These are phyloP conservation scores for Apis laboriosa DNA, from an alignment of 1,140 invertebrate genomes.

Conservation along the genomic window DNA sequence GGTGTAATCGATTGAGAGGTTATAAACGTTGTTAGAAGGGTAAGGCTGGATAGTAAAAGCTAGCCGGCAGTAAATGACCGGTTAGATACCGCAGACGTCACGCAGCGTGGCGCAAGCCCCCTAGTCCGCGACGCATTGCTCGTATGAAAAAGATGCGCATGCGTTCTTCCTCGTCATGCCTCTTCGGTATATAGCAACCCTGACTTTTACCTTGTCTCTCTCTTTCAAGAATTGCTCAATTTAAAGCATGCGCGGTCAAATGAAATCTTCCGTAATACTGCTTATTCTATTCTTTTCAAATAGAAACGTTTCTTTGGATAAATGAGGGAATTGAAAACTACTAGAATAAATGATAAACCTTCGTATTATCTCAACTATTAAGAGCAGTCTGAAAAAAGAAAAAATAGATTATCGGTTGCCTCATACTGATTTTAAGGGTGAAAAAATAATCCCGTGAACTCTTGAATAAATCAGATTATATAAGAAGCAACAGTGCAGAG, in stretches of 20 bases:
- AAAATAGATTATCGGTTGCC: constrained; percentile 33
- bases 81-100: constrained; percentile 42
- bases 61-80: constrained; percentile 31
- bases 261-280: background rate
- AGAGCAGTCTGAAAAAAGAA: background rate
- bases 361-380: background rate
- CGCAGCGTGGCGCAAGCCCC: constrained; percentile 36
- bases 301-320: no score
- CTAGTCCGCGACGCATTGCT: constrained; percentile 5
- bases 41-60: constrained; percentile 33
- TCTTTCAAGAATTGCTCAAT: constrained; percentile 3
- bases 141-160: constrained; percentile 16
- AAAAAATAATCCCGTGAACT: constrained; percentile 43
- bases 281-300: background rate
- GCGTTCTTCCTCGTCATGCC: background rate
- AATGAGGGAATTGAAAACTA: no score
- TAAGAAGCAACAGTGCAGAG: constrained; percentile 34
- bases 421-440: constrained; percentile 1
- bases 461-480: constrained; percentile 23
- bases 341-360: background rate
- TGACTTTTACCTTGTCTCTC: constrained; percentile 31
- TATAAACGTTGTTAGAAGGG: no score
- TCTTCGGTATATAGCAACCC: constrained; percentile 6
- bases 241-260: background rate
- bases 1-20: no score